Evolutionary conservation across 2,888 invertebrate genomes (phyloP).

Genomic region (Gymnosoma rotundatum): DNA sequence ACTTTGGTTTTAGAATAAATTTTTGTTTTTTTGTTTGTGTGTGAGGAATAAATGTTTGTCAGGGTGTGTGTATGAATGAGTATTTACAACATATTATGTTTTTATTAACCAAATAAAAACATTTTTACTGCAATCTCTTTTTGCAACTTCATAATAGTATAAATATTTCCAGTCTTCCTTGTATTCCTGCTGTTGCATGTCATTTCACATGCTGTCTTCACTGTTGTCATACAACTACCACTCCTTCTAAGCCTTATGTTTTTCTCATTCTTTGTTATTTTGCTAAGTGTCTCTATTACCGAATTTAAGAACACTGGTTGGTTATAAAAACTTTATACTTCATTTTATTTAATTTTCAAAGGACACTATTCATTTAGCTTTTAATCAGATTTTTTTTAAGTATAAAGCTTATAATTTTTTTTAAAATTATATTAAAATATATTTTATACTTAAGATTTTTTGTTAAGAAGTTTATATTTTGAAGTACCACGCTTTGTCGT

Average conservation of each 20-base stretch:
- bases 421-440: no score
- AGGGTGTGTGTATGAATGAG: slow-evolving; percentile 53
- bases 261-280: slow-evolving; percentile 42
- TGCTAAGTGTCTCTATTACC: slow-evolving; percentile 52
- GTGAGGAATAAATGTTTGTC: not conserved
- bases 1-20: slow-evolving; percentile 37
- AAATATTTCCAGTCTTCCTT: slow-evolving; percentile 15
- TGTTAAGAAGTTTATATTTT: no score
- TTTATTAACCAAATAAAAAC: slow-evolving; percentile 70
- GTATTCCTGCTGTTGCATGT: slow-evolving; percentile 27
- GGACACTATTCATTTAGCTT: not conserved
- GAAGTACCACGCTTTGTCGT: no score
- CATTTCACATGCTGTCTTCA: slow-evolving; percentile 58
- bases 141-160: slow-evolving; percentile 1
- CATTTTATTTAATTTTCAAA: not conserved
- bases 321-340: not conserved
- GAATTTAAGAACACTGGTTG: slow-evolving; percentile 38
- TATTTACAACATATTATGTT: slow-evolving; percentile 70
- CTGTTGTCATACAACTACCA: slow-evolving; percentile 55
- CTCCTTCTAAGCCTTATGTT: slow-evolving; percentile 40
- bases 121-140: slow-evolving; percentile 66
- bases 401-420: no score
- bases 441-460: no score
- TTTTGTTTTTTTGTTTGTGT: not conserved
- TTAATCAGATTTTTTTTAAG: no score